A percentile compares a stretch with the other conserved stretches of the same genome.
Evolutionary conservation across 2,113 vertebrate genomes (phyloP).

Genomic region (Calypte anna): DNA sequence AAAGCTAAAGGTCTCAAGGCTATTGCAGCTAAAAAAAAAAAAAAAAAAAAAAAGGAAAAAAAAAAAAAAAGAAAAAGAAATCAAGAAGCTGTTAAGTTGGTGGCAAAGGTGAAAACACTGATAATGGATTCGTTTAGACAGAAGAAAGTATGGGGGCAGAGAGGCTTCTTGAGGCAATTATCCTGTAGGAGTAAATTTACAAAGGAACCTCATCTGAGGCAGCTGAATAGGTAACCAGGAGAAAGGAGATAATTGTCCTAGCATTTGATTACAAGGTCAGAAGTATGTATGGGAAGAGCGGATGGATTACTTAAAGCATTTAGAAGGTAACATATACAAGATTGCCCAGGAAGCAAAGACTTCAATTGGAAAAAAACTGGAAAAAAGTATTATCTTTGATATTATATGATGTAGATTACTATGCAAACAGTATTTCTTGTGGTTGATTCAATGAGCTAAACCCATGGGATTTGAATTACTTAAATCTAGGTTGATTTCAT

Average conservation of each 20-base stretch:
- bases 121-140: not conserved
- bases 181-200: not conserved
- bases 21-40: accelerated
- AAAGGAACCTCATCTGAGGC: not conserved
- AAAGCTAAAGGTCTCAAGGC: not conserved
- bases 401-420: not conserved
- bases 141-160: not conserved
- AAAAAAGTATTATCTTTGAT: not conserved
- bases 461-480: not conserved
- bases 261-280: not conserved
- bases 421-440: not conserved
- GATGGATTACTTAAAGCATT: not conserved
- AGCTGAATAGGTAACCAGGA: not conserved
- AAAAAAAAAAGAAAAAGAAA: not conserved
- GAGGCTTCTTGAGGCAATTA: not conserved
- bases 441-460: not conserved
- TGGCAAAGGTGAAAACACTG: not conserved
- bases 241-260: not conserved
- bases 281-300: not conserved
- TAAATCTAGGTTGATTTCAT: not conserved
- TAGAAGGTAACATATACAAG: not conserved
- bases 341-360: not conserved
- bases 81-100: not conserved
- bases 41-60: no score
- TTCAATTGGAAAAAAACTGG: not conserved